Base-by-base conservation (phyloP, 2,113 vertebrate species). In the Numida meleagris region DNA sequence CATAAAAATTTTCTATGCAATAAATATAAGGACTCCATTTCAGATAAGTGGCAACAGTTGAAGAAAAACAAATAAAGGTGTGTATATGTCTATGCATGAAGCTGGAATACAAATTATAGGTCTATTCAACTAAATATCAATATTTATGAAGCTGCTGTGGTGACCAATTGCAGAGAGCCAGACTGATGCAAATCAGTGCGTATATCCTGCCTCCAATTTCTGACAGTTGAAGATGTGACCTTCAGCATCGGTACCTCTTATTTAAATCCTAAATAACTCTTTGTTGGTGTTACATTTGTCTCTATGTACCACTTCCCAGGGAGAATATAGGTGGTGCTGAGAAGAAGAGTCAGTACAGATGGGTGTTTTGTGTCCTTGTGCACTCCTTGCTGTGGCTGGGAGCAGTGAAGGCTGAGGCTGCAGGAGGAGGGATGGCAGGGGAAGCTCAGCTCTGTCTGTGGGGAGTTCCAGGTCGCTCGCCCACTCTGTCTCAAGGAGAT, bases 261-360 rank as follows among this genome's bases (percentile, higher is more conserved):
- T 73, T 92, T 82, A 77, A 73, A 76, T 77, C 66, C 67, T 66
- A 25, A 42, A 10, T 82, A 89, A 58, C 25, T 17, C 87, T 25
- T 74, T 84, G 42, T 51, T 89, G 42, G 45, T 58, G 42, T 55
- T 85, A 70, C 38, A 14, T 23, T 21, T 80, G 68, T 80, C 59
- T 71, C 80, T 77, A 61, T 71, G 0, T 74, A 36, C 14, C 42
- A 61, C 80, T 36, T 87, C 36, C 75, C 46, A 63, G 46, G 34
- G 59, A 91, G 55, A 94, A 63, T 57, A 17, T 61, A 63, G 33
- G 40, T 33, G 51, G 14, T 55, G 34, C 68, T 87, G 71, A 94
- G 82, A 88, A 63, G 50, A 86, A 91, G 85, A 95, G 91, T 93
- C 87, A 80, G 57, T 86, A 70, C 3, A 58, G 63, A 48, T 81